phyloP scores from a whole-genome alignment of 2,888 invertebrate species.

The Scaptomyza cyrtandrae region DNA sequence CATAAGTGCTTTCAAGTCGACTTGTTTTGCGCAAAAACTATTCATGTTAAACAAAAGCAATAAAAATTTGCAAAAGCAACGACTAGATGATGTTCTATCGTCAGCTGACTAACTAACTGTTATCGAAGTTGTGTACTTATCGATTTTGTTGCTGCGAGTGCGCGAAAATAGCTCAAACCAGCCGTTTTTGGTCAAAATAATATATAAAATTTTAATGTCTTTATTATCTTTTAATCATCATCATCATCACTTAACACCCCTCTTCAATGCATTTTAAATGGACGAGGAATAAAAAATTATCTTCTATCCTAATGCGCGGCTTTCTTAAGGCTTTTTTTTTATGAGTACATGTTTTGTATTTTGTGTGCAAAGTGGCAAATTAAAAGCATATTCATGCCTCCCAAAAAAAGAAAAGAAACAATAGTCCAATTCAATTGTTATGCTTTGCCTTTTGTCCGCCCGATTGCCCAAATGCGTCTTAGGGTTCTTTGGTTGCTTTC shows the following conservation, averaged over 20 bases:
- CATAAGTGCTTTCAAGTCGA: slow-evolving; percentile 60
- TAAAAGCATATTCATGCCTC: slow-evolving; percentile 74
- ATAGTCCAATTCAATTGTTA: slow-evolving; percentile 58
- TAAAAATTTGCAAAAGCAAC: slow-evolving; percentile 9
- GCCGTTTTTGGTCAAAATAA: no score
- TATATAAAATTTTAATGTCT: no score
- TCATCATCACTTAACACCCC: background rate
- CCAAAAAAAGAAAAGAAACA: slow-evolving; percentile 51
- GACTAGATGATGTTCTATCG: background rate
- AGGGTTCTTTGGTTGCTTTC: slow-evolving; percentile 34
- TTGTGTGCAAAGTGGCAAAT: slow-evolving; percentile 59
- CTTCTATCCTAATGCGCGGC: slow-evolving; percentile 19
- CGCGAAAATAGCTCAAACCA: background rate
- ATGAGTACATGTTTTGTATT: slow-evolving; percentile 22
- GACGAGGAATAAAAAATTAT: slow-evolving; percentile 13
- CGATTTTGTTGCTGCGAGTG: background rate
- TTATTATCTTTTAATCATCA: background rate
- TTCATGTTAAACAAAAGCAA: slow-evolving; percentile 54
- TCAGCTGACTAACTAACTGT: no score
- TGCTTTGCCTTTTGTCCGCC: slow-evolving; percentile 43
- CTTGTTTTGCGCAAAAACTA: slow-evolving; percentile 47
- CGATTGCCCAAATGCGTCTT: slow-evolving; percentile 74
- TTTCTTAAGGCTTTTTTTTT: slow-evolving; percentile 2
- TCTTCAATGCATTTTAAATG: background rate
- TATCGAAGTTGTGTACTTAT: background rate